Evolutionary conservation across 2,888 invertebrate genomes (phyloP).

Genomic region (Epinotia demarniana): DNA sequence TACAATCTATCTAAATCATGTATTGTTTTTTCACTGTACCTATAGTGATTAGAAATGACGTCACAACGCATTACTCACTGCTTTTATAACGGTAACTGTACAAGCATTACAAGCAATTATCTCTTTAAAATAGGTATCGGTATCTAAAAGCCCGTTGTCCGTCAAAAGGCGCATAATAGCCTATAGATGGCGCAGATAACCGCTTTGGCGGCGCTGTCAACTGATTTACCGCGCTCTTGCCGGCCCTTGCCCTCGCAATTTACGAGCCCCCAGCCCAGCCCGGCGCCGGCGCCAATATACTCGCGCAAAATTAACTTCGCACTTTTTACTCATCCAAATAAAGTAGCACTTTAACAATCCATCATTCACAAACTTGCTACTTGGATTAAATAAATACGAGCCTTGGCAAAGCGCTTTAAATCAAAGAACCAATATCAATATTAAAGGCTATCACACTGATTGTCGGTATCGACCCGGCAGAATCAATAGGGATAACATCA

Average conservation of each 20-base stretch:
- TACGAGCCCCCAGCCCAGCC: constrained; percentile 61
- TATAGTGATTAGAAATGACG: constrained; percentile 11
- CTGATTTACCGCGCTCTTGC: constrained; percentile 80
- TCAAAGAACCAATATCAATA: constrained; percentile 40
- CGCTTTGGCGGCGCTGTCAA: constrained; percentile 71
- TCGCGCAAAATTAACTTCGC: constrained; percentile 45
- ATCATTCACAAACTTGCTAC: constrained; percentile 28
- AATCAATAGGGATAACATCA: constrained; percentile 44
- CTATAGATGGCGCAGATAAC: constrained; percentile 79
- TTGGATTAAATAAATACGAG: constrained; percentile 33
- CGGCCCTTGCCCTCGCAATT: constrained; percentile 77
- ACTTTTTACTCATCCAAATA: constrained; percentile 37
- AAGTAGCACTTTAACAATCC: constrained; percentile 40
- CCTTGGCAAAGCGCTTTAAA: constrained; percentile 33
- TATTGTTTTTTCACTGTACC: not conserved
- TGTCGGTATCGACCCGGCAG: constrained; percentile 36
- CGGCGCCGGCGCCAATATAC: constrained; percentile 62
- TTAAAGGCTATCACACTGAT: constrained; percentile 40
- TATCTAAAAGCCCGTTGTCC: constrained; percentile 73
- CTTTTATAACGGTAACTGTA: constrained; percentile 2
- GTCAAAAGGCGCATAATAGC: constrained; percentile 80
- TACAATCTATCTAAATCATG: not conserved
- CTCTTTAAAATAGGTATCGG: constrained; percentile 46
- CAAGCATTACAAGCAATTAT: constrained; percentile 36
- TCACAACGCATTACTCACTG: constrained; percentile 28